phyloP scores from a whole-genome alignment of 2,113 vertebrate genomes.

The Pelecanoides urinatrix region DNA sequence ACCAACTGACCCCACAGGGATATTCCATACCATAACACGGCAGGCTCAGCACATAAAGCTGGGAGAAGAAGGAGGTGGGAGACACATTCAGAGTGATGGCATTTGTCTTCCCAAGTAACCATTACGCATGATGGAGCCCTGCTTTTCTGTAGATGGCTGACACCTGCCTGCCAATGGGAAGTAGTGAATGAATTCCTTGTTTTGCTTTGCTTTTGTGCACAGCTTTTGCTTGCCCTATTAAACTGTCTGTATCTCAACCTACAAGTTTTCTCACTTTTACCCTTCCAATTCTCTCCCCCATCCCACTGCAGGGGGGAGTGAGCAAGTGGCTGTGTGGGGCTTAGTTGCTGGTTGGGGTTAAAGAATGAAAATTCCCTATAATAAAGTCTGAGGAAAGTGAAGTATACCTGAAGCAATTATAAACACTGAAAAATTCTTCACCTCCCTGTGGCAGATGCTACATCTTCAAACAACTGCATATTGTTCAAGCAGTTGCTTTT shows the following conservation, averaged over 20 bases:
- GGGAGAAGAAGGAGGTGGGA: background rate
- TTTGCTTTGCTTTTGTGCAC: background rate
- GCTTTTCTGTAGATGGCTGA: background rate
- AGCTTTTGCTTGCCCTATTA: background rate
- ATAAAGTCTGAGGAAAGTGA: background rate
- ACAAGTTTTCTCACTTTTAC: background rate
- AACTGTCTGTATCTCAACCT: background rate
- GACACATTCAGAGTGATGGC: background rate
- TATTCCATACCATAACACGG: background rate
- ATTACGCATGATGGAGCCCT: background rate
- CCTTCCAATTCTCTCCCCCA: background rate
- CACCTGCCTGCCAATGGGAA: background rate
- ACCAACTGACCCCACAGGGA: background rate
- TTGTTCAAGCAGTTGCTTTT: background rate
- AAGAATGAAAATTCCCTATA: background rate
- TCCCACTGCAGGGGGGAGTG: no score
- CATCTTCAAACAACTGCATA: background rate
- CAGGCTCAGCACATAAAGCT: background rate
- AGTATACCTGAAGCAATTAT: background rate
- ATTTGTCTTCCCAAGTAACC: background rate
- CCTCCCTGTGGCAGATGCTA: background rate
- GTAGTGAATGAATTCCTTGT: background rate
- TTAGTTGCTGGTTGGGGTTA: background rate
- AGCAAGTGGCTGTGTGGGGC: fast-evolving
- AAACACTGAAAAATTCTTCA: background rate